Evolutionary conservation across 1,140 invertebrate species (phyloP).

Genomic region (Neelides sp.): DNA sequence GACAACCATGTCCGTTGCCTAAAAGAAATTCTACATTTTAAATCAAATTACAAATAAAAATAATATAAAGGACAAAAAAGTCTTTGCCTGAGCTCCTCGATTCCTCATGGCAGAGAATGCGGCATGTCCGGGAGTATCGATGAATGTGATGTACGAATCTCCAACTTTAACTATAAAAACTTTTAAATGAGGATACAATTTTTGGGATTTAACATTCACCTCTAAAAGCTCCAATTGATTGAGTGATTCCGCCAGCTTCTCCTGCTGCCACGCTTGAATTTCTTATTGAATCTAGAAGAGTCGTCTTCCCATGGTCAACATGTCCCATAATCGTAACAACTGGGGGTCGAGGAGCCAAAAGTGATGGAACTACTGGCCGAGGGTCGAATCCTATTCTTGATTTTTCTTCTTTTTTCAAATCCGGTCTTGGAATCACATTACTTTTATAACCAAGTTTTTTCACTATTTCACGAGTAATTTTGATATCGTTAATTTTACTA

Average conservation of each 20-base stretch:
- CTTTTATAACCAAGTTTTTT: conserved; percentile 50
- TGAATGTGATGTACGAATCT: conserved; percentile 57
- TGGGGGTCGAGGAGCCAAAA: conserved; percentile 58
- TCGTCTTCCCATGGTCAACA: conserved; percentile 95
- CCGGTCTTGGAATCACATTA: conserved; percentile 42
- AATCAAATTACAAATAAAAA: not conserved
- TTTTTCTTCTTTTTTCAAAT: conserved; percentile 18
- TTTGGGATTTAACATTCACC: conserved; percentile 6
- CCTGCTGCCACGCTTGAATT: conserved; percentile 70
- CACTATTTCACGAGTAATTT: conserved; percentile 49
- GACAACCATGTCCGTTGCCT: conserved; percentile 82
- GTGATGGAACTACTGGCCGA: conserved; percentile 30
- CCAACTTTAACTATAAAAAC: conserved; percentile 35
- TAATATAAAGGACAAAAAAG: not conserved
- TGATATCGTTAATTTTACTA: conserved; percentile 40
- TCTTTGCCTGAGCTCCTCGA: conserved; percentile 62
- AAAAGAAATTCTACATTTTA: conserved; percentile 7
- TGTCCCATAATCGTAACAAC: conserved; percentile 99
- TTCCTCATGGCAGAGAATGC: conserved; percentile 85
- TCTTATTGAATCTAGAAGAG: conserved; percentile 78
- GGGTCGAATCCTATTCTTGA: conserved; percentile 10
- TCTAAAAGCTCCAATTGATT: conserved; percentile 97
- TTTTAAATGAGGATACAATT: not conserved
- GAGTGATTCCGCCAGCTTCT: conserved; percentile 99
- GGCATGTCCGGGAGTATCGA: conserved; percentile 99